Evolutionary conservation across 1,140 invertebrate genomes (phyloP).

Genomic region (Tyrophagus putrescentiae): DNA sequence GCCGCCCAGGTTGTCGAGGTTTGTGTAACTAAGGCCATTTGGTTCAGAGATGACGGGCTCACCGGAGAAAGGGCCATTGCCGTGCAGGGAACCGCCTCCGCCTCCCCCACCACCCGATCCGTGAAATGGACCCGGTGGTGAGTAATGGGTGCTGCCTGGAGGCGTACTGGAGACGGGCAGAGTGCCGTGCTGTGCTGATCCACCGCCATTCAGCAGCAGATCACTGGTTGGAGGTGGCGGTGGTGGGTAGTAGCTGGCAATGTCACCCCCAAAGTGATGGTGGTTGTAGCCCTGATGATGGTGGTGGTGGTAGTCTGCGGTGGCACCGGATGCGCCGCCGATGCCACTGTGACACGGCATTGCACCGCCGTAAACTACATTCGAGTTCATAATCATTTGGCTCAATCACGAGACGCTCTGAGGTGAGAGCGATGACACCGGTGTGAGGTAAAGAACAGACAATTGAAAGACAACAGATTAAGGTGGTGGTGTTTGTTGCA

Average conservation of each 20-base stretch:
- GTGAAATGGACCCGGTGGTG: neutral
- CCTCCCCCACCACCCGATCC: too few relatives aligned
- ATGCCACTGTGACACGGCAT: constrained; percentile 18
- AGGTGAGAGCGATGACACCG: too few relatives aligned
- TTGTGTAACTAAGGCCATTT: constrained; percentile 73
- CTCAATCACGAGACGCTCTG: too few relatives aligned
- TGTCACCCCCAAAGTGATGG: constrained; percentile 20
- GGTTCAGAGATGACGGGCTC: constrained; percentile 70
- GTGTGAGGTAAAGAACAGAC: too few relatives aligned
- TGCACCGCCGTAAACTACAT: constrained; percentile 23
- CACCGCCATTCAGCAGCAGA: neutral
- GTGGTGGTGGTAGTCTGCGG: constrained; percentile 57
- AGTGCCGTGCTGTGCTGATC: neutral
- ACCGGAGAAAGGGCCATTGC: constrained; percentile 10
- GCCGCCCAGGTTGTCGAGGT: constrained; percentile 45
- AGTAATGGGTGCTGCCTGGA: constrained; percentile 17
- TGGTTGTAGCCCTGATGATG: constrained; percentile 37
- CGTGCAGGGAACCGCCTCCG: constrained; percentile 17
- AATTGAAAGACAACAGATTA: too few relatives aligned
- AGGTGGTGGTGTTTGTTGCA: too few relatives aligned
- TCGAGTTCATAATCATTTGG: constrained; percentile 26
- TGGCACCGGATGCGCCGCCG: neutral
- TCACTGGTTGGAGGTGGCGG: constrained; percentile 11
- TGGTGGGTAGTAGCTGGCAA: constrained; percentile 13
- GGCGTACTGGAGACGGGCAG: neutral